Percentiles rank a stretch among this genome's conserved stretches.
phyloP scores from a whole-genome alignment of 2,113 vertebrate genomes.

The Brachyhypopomus occidentalis region DNA sequence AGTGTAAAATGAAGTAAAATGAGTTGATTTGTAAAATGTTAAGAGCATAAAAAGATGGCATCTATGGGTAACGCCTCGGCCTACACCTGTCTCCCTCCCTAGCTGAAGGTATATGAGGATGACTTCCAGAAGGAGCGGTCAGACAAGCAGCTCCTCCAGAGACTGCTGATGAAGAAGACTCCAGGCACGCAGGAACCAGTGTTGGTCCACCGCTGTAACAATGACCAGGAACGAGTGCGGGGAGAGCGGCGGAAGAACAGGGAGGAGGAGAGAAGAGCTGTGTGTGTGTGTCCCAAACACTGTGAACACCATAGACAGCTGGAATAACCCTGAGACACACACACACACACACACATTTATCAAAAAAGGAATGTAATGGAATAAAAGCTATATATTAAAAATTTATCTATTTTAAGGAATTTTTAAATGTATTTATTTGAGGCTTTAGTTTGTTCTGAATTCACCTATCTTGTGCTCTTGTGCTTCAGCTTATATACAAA shows the following conservation, averaged over 20 bases:
- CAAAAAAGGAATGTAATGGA: background rate
- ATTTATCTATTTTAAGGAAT: background rate
- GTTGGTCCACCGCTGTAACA: slow-evolving; percentile 77
- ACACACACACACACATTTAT: slow-evolving; percentile 21
- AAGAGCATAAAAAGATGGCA: background rate
- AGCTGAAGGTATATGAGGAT: slow-evolving; percentile 82
- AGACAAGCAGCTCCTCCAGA: slow-evolving; percentile 79
- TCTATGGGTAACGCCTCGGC: background rate
- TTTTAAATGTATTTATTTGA: background rate
- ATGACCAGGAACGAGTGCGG: slow-evolving; percentile 58
- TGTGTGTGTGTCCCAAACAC: slow-evolving; percentile 63
- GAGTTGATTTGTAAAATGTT: background rate
- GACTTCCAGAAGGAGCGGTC: slow-evolving; percentile 77
- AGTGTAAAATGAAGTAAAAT: background rate
- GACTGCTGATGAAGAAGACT: slow-evolving; percentile 73
- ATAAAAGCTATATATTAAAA: background rate
- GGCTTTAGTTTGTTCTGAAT: background rate
- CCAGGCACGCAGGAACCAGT: slow-evolving; percentile 60
- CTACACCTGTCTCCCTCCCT: background rate
- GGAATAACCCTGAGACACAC: slow-evolving; percentile 52
- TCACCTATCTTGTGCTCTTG: background rate
- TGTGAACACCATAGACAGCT: slow-evolving; percentile 48
- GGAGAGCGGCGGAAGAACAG: slow-evolving; percentile 46
- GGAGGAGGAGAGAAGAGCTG: background rate
- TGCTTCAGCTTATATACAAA: background rate